Evolutionary conservation across 35 echinoderm and acorn worm species (phyloP), one percentile per base, ranked within the genome.

Genomic region (Apostichopus californicus): DNA sequence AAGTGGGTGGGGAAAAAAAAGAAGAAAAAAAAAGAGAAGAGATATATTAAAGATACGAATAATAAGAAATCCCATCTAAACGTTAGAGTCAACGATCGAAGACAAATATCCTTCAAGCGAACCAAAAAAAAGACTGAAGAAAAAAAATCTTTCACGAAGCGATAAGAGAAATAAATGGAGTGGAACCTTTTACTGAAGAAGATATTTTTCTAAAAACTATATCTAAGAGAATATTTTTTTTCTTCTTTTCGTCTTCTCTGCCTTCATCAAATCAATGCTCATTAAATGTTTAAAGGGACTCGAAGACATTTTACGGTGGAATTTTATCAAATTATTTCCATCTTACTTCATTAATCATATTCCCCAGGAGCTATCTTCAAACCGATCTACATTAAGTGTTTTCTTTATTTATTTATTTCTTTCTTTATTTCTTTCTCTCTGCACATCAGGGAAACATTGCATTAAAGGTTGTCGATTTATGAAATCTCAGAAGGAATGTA

Each of bases 231-330:
- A 85, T 85, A 59, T 61, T 6, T 58, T 85, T 85, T 59, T 46
- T 46, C 34, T 46, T 46, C 34, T 46, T 46, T 46, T 46, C 34
- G 34, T 46, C 58, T 12, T 61, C 12, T 12, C 54, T 56, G 54
- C 57, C 56, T 85, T 85, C 56, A 85, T 85, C 81, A 85, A 85
- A 85, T 85, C 81, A 85, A 85, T 85, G 81, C 55, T 58, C 81
- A 59, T 85, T 85, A 85, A 85, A 85, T 55, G 81, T 54, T 85
- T 85, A 85, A 85, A 85, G 81, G 81, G 81, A 60, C 17, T 10
- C 81, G 57, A 59, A 13, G 81, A 85, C 81, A 83, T 58, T 75
- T 85, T 85, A 23, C 55, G 81, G 56, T 58, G 24, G 17, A 20
- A 18, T 85, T 85, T 85, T 58, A 85, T 85, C 81, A 58, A 85